Evolutionary conservation across 2,888 invertebrate species (phyloP).

Genomic region (Yponomeuta sedellus): DNA sequence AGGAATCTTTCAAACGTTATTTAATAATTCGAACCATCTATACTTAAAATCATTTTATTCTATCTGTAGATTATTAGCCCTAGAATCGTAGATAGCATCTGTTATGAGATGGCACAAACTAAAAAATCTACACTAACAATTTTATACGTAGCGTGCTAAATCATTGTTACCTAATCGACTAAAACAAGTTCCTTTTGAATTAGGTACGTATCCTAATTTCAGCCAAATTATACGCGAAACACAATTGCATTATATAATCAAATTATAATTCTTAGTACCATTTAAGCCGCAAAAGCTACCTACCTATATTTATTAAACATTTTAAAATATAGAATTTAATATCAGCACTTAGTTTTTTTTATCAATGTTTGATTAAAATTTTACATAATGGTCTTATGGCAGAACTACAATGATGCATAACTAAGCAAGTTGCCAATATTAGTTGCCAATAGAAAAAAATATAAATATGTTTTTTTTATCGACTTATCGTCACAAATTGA

Average conservation of each 20-base stretch:
- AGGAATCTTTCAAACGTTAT: background rate
- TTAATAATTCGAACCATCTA: background rate
- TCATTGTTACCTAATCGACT: background rate
- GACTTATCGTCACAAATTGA: background rate
- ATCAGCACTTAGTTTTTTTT: too few relatives aligned
- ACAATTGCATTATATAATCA: too few relatives aligned
- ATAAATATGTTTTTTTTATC: background rate
- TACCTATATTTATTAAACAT: too few relatives aligned
- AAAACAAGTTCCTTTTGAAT: background rate
- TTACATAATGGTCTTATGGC: too few relatives aligned
- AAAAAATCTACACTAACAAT: slow-evolving; percentile 1
- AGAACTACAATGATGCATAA: too few relatives aligned
- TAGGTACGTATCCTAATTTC: background rate
- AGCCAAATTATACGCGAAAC: too few relatives aligned
- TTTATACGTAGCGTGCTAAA: background rate
- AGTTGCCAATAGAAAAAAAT: background rate
- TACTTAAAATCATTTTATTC: background rate
- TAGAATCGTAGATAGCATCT: slow-evolving; percentile 4
- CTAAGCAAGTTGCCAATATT: too few relatives aligned
- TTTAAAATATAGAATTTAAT: too few relatives aligned
- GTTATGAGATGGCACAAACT: slow-evolving; percentile 5
- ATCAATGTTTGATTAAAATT: too few relatives aligned
- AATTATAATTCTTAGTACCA: too few relatives aligned
- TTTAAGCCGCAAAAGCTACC: too few relatives aligned
- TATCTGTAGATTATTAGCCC: background rate